Conservation (phyloP, 2,797 vertebrate genomes). For the Gambusia yucatana region DNA sequence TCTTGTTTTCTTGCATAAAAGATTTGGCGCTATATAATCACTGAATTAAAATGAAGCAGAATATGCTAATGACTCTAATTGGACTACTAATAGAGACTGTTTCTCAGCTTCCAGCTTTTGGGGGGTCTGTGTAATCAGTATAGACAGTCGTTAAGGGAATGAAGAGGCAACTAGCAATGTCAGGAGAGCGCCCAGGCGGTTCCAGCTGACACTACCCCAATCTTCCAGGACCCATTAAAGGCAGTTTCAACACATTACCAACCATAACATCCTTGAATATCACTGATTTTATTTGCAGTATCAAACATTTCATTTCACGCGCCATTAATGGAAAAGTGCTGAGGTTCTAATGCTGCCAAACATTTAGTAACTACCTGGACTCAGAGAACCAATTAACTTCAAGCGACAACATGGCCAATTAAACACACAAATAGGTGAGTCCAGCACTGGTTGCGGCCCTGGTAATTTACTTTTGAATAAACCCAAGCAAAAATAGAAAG, state of each 20-base stretch:
- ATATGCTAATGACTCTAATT: conserved; percentile 99
- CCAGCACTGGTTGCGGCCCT: conserved; percentile 88
- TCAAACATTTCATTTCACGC: conserved; percentile 99
- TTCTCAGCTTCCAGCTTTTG: conserved; percentile 97
- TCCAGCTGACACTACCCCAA: conserved; percentile 99
- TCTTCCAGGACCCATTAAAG: conserved; percentile 99
- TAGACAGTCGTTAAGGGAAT: conserved; percentile 99
- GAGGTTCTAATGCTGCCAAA: conserved; percentile 99
- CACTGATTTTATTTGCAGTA: conserved; percentile 99
- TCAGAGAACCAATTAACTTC: conserved; percentile 99
- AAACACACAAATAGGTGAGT: conserved; percentile 99
- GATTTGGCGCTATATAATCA: conserved; percentile 79
- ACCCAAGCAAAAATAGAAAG: conserved; percentile 79
- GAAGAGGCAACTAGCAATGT: conserved; percentile 99
- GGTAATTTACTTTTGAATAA: conserved; percentile 78
- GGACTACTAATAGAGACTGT: conserved; percentile 99
- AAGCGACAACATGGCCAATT: conserved; percentile 99
- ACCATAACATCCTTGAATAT: conserved; percentile 99
- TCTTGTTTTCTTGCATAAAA: conserved; percentile 48
- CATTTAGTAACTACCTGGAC: conserved; percentile 99
- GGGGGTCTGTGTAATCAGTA: conserved; percentile 99
- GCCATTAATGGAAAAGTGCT: conserved; percentile 99
- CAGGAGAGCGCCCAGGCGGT: conserved; percentile 99
- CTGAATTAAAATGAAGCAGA: conserved; percentile 96
- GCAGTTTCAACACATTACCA: conserved; percentile 99